Evolutionary conservation across 2,888 invertebrate genomes (phyloP).

Genomic region (Formica aserva): DNA sequence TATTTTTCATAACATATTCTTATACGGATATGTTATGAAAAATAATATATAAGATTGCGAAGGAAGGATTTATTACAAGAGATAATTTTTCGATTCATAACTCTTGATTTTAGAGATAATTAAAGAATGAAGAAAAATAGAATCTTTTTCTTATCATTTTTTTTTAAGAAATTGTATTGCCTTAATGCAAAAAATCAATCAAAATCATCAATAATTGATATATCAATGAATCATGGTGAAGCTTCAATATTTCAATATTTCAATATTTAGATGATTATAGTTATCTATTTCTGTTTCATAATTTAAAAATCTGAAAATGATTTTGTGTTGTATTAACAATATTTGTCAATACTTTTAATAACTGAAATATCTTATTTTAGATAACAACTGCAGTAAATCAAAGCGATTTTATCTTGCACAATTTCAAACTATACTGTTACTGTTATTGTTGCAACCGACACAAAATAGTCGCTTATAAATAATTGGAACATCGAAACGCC

Average conservation of each 20-base stretch:
- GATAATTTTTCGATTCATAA: background rate
- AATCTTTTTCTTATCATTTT: background rate
- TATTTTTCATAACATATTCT: background rate
- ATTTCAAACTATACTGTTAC: background rate
- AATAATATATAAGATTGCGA: too few species aligned
- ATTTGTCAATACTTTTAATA: background rate
- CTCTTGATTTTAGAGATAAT: background rate
- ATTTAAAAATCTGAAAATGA: too few species aligned
- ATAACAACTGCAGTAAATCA: background rate
- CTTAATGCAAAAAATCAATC: background rate
- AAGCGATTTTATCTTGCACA: slow-evolving; percentile 2
- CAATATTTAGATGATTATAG: background rate
- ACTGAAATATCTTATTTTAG: background rate
- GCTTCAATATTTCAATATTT: background rate
- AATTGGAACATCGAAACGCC: background rate
- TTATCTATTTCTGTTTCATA: too few species aligned
- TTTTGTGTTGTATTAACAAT: background rate
- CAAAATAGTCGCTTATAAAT: background rate
- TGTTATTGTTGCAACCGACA: background rate
- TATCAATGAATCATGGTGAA: background rate
- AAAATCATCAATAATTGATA: background rate
- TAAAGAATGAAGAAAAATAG: background rate
- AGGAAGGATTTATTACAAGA: too few species aligned
- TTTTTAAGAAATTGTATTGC: background rate
- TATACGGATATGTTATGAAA: too few species aligned